These are phyloP conservation scores for Myripristis murdjan DNA, from an alignment of 2,797 vertebrate genomes.

Conservation along the genomic window DNA sequence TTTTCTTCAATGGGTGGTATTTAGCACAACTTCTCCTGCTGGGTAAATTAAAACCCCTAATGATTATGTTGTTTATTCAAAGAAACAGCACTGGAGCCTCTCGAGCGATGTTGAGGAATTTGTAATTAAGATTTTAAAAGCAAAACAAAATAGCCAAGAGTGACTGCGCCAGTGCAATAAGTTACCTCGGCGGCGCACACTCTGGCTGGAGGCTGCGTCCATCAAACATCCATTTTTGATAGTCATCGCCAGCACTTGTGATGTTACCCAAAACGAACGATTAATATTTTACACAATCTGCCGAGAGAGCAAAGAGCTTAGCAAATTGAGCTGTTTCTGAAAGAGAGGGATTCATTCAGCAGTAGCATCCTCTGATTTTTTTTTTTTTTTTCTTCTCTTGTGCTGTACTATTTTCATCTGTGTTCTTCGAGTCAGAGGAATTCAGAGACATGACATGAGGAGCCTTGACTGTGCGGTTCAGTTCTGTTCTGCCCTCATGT, in stretches of 20 bases:
- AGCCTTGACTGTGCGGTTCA: slow-evolving; percentile 58
- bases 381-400: too few species aligned
- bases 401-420: slow-evolving; percentile 34
- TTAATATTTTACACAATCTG: slow-evolving; percentile 57
- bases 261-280: slow-evolving; percentile 30
- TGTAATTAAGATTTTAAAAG: slow-evolving; percentile 74
- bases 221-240: slow-evolving; percentile 42
- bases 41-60: slow-evolving; percentile 70
- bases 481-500: slow-evolving; percentile 66
- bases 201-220: slow-evolving; percentile 24
- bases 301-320: slow-evolving; percentile 39
- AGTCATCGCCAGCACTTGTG: slow-evolving; percentile 28
- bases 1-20: slow-evolving; percentile 56
- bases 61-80: slow-evolving; percentile 77
- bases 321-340: slow-evolving; percentile 37
- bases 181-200: slow-evolving; percentile 32
- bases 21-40: slow-evolving; percentile 70
- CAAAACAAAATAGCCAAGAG: slow-evolving; percentile 57
- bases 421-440: slow-evolving; percentile 43
- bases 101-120: slow-evolving; percentile 66
- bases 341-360: slow-evolving; percentile 39
- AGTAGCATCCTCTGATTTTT: slow-evolving; percentile 33
- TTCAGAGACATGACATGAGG: slow-evolving; percentile 62
- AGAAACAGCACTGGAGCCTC: slow-evolving; percentile 58
- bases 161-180: slow-evolving; percentile 42